A percentile compares a stretch with the other conserved stretches of the same genome.
phyloP scores from a whole-genome alignment of 2,797 vertebrate genomes.

The Centroberyx gerrardi region DNA sequence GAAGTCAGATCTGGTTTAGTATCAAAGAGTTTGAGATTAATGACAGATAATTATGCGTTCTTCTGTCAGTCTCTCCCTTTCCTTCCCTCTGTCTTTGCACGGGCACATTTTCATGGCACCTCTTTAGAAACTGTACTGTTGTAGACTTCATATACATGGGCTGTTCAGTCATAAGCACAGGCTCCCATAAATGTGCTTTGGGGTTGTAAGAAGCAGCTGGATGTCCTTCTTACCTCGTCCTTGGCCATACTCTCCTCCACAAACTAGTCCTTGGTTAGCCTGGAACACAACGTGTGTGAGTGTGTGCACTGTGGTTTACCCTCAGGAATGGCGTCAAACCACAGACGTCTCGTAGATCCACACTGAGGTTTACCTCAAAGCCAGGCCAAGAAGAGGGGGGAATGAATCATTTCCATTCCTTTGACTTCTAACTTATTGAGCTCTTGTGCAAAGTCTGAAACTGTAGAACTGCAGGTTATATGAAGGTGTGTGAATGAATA shows the following conservation, averaged over 20 bases:
- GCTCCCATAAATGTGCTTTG: constrained; percentile 45
- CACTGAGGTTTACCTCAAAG: constrained; percentile 68
- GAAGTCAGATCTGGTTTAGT: constrained; percentile 50
- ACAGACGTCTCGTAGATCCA: constrained; percentile 61
- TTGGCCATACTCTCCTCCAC: constrained; percentile 15
- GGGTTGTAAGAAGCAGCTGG: constrained; percentile 47
- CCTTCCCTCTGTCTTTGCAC: constrained; percentile 21
- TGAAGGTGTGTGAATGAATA: constrained; percentile 27
- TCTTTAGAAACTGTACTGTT: constrained; percentile 46
- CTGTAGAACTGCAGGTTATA: background rate
- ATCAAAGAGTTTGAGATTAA: constrained; percentile 45
- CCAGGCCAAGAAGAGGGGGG: constrained; percentile 45
- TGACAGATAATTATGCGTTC: constrained; percentile 53
- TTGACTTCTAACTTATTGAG: constrained; percentile 26
- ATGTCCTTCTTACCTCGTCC: constrained; percentile 34
- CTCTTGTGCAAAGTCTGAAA: constrained; percentile 34
- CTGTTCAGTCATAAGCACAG: constrained; percentile 39
- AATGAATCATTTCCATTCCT: constrained; percentile 57
- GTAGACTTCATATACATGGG: constrained; percentile 56
- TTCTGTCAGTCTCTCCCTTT: constrained; percentile 40
- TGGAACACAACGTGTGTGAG: constrained; percentile 29
- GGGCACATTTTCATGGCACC: constrained; percentile 33
- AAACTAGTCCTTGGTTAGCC: constrained; percentile 41
- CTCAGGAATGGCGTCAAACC: constrained; percentile 68
- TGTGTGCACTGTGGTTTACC: constrained; percentile 57